Evolutionary conservation across 2,888 invertebrate species (phyloP).

Genomic region (Meandrusa payeni): DNA sequence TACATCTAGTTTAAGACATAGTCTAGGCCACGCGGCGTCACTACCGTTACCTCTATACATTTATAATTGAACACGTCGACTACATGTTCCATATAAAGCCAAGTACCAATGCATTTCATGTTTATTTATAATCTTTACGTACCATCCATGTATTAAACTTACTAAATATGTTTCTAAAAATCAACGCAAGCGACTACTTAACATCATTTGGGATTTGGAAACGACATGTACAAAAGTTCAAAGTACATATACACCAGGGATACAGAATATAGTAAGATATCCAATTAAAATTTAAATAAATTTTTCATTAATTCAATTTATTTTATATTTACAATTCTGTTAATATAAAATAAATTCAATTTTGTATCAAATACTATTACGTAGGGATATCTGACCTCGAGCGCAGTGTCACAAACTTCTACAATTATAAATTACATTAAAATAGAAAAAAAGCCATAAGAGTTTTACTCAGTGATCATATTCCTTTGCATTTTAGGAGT

Average conservation of each 20-base stretch:
- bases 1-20: no score
- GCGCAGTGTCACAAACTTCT: no score
- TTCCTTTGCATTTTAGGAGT: no score
- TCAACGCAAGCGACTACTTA: conserved; percentile 36
- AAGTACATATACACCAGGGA: no score
- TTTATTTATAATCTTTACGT: conserved; percentile 67
- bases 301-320: no score
- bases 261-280: no score
- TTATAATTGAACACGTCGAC: conserved; percentile 70
- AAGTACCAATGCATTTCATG: conserved; percentile 81
- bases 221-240: conserved; percentile 20
- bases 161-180: conserved; percentile 38
- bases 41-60: conserved; percentile 57
- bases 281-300: no score
- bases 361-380: no score
- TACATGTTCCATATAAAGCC: conserved; percentile 78
- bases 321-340: no score
- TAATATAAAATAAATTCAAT: no score
- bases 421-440: neutral
- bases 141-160: conserved; percentile 34
- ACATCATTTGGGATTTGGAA: conserved; percentile 24
- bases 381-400: no score
- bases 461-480: no score
- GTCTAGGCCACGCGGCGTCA: conserved; percentile 39
- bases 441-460: conserved; percentile 16